These are phyloP conservation scores for Drosophila sordidula DNA, from an alignment of 2,888 invertebrate genomes.

Conservation along the genomic window DNA sequence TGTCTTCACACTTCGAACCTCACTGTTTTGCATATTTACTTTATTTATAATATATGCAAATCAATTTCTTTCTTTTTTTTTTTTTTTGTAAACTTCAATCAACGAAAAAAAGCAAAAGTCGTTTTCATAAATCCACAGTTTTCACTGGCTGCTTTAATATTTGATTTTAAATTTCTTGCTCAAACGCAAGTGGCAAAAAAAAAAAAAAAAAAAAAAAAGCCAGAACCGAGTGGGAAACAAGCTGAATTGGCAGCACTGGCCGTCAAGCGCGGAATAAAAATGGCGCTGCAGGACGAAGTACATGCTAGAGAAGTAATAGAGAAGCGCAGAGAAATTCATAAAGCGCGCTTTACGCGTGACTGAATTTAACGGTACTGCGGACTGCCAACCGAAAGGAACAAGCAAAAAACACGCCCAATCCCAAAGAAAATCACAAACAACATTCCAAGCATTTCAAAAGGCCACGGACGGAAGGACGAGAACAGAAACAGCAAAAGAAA, in stretches of 20 bases:
- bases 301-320: slow-evolving; percentile 55
- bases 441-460: slow-evolving; percentile 65
- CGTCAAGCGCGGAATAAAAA: slow-evolving; percentile 33
- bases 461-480: slow-evolving; percentile 11
- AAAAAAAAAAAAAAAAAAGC: background rate
- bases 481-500: background rate
- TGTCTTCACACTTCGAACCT: too few relatives aligned
- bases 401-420: slow-evolving; percentile 26
- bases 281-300: slow-evolving; percentile 29
- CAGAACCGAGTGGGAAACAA: background rate
- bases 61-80: too few relatives aligned
- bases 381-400: slow-evolving; percentile 24
- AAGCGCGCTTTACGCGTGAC: slow-evolving; percentile 69
- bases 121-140: too few relatives aligned
- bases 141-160: background rate
- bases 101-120: too few relatives aligned
- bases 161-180: background rate
- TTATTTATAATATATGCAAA: too few relatives aligned
- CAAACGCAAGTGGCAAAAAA: background rate
- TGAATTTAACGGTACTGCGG: slow-evolving; percentile 54
- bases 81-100: too few relatives aligned
- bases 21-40: too few relatives aligned
- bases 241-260: background rate
- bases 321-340: slow-evolving; percentile 63
- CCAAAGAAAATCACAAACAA: slow-evolving; percentile 67